Percentiles rank a stretch among this genome's conserved stretches.
Conservation (phyloP, 2,888 invertebrate genomes). For the Thymelicus acteon region DNA sequence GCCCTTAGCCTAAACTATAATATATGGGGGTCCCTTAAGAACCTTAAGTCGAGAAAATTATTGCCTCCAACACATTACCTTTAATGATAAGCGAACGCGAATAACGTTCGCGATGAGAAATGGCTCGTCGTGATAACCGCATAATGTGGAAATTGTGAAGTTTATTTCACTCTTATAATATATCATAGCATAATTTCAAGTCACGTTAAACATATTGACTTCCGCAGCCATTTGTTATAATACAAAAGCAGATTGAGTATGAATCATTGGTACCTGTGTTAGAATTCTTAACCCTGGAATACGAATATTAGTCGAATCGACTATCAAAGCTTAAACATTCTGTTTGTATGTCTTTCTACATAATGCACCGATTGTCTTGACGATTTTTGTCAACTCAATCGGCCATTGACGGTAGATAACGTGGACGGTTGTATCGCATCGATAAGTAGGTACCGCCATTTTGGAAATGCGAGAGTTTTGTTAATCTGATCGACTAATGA, state of each 20-base stretch:
- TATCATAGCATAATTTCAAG: not conserved
- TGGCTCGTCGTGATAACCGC: constrained; percentile 14
- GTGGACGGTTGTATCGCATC: too few species aligned
- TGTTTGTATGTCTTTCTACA: too few species aligned
- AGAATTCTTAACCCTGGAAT: not conserved
- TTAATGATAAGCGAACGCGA: constrained; percentile 25
- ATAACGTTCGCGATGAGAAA: constrained; percentile 8
- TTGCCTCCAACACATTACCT: constrained; percentile 22
- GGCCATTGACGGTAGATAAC: too few species aligned
- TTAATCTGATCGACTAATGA: too few species aligned
- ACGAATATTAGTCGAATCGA: too few species aligned
- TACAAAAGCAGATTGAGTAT: not conserved
- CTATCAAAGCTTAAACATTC: too few species aligned
- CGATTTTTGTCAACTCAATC: too few species aligned
- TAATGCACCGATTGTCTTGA: too few species aligned
- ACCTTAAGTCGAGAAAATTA: constrained; percentile 17
- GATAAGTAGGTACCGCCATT: too few species aligned
- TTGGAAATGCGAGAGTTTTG: too few species aligned
- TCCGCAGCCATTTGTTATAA: not conserved
- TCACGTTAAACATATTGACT: not conserved
- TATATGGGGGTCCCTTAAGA: constrained; percentile 29
- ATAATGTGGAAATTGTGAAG: not conserved
- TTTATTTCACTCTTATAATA: not conserved
- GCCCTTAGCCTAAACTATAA: constrained; percentile 30
- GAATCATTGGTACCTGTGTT: too few species aligned